Evolutionary conservation across 2,113 vertebrate genomes (phyloP), one percentile per base, ranked within the genome.

Genomic region (Serilophus lunatus): DNA sequence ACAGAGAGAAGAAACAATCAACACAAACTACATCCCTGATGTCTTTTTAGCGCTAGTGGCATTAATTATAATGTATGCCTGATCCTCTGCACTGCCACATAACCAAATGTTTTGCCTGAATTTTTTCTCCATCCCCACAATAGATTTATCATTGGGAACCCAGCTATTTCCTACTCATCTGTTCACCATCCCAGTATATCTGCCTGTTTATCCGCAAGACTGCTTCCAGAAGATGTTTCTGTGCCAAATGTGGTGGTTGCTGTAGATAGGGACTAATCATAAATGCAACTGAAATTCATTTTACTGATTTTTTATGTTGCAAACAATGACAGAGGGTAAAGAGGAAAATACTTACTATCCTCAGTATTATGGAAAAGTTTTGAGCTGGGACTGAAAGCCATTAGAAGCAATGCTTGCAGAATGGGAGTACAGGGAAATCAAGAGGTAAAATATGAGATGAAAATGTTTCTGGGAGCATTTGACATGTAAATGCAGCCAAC

Each of bases 1-100:
- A 98, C 97, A 98, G 97, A 98, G 96, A 95, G 92, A 95, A 98
- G 96, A 97, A 97, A 98, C 97, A 98, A 98, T 97, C 98, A 98
- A 97, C 98, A 97, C 42, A 88, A 57, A 29, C 49, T 71, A 84
- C 95, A 96, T 98, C 97, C 98, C 97, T 87, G 80, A 97, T 84
- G 97, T 89, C 97, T 97, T 97, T 97, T 97, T 96, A 96, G 95
- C 61, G 82, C 96, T 86, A 57, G 88, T 93, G 97, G 95, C 97
- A 95, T 98, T 98, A 98, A 98, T 98, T 98, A 97, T 86, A 96
- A 86, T 18, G 25, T 24, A 49, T 59, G 85, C 89, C 95, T 93
- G 89, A 96, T 96, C 90, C 90, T 85, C 96, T 74, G 64, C 74
- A 86, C 57, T 12, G 35, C 74, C 12, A 65, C 85, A 47, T 45